Percentiles rank a stretch among this genome's conserved stretches.
Evolutionary conservation across 2,888 invertebrate genomes (phyloP).

Genomic region (Cataglyphis livida): DNA sequence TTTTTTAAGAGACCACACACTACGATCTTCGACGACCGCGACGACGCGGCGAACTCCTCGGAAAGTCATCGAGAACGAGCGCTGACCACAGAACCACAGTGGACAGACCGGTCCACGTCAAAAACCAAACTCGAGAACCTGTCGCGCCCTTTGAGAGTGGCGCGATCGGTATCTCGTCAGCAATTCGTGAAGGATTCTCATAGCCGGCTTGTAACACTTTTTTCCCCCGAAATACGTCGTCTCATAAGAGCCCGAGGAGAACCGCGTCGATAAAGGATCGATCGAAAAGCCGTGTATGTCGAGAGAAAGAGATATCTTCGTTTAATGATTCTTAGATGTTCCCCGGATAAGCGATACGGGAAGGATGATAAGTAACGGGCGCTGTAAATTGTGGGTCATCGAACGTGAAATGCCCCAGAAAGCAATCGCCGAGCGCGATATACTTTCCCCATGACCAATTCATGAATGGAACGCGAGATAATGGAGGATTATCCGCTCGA

Average conservation of each 20-base stretch:
- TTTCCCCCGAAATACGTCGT: conserved; percentile 25
- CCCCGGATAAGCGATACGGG: conserved; percentile 48
- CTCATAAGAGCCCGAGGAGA: conserved; percentile 31
- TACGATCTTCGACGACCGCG: conserved; percentile 54
- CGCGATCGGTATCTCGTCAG: conserved; percentile 64
- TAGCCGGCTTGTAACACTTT: conserved; percentile 33
- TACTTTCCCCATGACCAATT: conserved; percentile 54
- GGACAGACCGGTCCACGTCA: conserved; percentile 69
- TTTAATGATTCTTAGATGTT: conserved; percentile 54
- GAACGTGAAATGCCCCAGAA: conserved; percentile 55
- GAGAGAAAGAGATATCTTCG: conserved; percentile 50
- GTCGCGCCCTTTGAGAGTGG: conserved; percentile 63
- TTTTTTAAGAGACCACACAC: conserved; percentile 77
- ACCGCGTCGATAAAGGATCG: conserved; percentile 44
- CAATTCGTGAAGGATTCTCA: conserved; percentile 60
- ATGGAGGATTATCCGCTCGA: conserved; percentile 5
- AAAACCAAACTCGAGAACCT: conserved; percentile 74
- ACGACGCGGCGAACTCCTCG: conserved; percentile 66
- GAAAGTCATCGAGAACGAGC: conserved; percentile 65
- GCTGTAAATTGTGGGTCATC: conserved; percentile 54
- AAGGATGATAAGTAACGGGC: conserved; percentile 51
- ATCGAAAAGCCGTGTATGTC: conserved; percentile 11
- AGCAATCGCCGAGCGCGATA: conserved; percentile 39
- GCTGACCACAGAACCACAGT: conserved; percentile 67
- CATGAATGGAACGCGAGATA: conserved; percentile 47